Evolutionary conservation across 2,797 vertebrate genomes (phyloP).

Genomic region (Lates japonicus): DNA sequence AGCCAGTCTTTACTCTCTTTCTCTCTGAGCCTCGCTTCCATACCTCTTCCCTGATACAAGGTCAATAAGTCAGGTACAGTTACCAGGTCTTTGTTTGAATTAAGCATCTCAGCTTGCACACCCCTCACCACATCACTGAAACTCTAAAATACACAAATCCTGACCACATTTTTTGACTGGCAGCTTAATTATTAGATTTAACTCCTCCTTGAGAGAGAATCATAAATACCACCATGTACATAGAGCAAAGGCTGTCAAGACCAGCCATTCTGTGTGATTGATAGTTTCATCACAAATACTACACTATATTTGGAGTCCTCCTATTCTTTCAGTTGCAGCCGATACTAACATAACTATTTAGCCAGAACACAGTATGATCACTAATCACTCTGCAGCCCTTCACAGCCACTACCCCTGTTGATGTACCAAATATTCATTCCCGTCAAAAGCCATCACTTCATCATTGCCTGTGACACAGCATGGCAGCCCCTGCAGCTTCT

Average conservation of each 20-base stretch:
- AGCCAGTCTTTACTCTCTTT: slow-evolving; percentile 93
- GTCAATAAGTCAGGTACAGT: slow-evolving; percentile 90
- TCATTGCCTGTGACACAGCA: slow-evolving; percentile 10
- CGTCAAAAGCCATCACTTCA: not conserved
- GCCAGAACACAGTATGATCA: not conserved
- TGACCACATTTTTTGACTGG: not conserved
- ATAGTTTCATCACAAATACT: not conserved
- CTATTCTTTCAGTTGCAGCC: not conserved
- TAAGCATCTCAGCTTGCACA: too few species aligned
- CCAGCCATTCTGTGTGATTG: not conserved
- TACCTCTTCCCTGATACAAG: slow-evolving; percentile 87
- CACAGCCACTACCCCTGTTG: not conserved
- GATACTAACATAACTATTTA: not conserved
- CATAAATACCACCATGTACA: not conserved
- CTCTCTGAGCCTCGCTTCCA: slow-evolving; percentile 87
- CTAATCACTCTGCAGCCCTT: not conserved
- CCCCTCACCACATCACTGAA: not conserved
- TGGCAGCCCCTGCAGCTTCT: slow-evolving; percentile 45
- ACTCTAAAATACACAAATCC: not conserved
- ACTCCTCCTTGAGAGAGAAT: not conserved
- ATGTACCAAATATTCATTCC: not conserved
- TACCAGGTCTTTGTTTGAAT: slow-evolving; percentile 28
- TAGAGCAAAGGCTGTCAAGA: not conserved
- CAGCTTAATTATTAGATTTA: not conserved
- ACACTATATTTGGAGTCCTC: too few species aligned